Conservation (phyloP, 2,797 vertebrate genomes). For the Sylvia borin region DNA sequence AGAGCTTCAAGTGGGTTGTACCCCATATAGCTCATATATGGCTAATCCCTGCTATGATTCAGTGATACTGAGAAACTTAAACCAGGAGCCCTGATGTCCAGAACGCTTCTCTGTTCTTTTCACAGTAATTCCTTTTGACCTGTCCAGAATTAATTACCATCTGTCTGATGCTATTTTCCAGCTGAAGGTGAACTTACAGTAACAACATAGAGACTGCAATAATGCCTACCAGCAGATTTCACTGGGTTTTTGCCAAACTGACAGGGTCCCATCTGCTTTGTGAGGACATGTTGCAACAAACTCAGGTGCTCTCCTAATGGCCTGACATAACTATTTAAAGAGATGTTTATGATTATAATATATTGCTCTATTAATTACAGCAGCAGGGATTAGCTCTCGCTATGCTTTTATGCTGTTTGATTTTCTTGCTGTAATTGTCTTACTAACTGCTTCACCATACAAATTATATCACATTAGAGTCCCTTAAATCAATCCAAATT, state of each 20-base stretch:
- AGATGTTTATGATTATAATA: constrained; percentile 39
- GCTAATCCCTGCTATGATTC: background rate
- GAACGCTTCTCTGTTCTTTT: background rate
- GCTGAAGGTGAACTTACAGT: constrained; percentile 28
- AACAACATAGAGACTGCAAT: background rate
- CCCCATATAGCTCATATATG: background rate
- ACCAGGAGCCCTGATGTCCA: background rate
- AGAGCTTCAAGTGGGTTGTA: background rate
- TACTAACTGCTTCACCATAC: background rate
- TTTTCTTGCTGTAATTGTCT: background rate
- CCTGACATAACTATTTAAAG: constrained; percentile 63
- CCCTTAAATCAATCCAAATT: background rate
- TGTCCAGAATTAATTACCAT: constrained; percentile 64
- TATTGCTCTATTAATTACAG: constrained; percentile 15
- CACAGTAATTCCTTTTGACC: constrained; percentile 39
- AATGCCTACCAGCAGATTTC: constrained; percentile 30
- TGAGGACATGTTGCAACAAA: constrained; percentile 24
- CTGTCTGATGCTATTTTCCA: constrained; percentile 25
- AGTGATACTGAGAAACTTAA: background rate
- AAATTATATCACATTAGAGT: background rate
- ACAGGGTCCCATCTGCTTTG: constrained; percentile 59
- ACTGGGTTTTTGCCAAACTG: background rate
- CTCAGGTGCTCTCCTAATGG: constrained; percentile 58
- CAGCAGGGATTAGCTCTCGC: background rate
- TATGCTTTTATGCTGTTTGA: background rate